Evolutionary conservation across 1,140 invertebrate genomes (phyloP).

Genomic region (Cecropterus lyciades): DNA sequence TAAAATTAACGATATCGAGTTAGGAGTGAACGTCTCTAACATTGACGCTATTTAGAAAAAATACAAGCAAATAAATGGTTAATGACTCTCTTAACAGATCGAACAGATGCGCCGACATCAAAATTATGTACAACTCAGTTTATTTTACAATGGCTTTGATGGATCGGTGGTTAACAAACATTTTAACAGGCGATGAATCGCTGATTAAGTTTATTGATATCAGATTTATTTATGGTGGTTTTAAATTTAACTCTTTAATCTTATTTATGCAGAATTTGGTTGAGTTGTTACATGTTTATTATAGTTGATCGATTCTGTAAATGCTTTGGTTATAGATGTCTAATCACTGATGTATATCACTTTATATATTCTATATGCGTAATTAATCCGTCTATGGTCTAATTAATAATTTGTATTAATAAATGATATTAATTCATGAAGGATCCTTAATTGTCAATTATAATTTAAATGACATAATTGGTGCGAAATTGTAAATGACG

Average conservation of each 20-base stretch:
- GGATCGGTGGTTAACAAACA: conserved; percentile 16
- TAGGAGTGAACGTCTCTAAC: not conserved
- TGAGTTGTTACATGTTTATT: too few species aligned
- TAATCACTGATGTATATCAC: too few species aligned
- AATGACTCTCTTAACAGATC: not conserved
- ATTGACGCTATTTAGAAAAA: not conserved
- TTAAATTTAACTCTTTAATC: not conserved
- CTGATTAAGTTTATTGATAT: conserved; percentile 4
- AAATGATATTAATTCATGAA: too few species aligned
- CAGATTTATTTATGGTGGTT: not conserved
- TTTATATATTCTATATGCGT: too few species aligned
- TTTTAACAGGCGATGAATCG: conserved; percentile 13
- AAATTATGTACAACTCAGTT: conserved; percentile 11
- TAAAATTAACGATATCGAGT: not conserved
- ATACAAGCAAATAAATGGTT: conserved; percentile 2
- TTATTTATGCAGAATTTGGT: too few species aligned
- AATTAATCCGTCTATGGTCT: too few species aligned
- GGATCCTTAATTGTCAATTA: too few species aligned
- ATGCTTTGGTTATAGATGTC: too few species aligned
- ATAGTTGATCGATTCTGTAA: too few species aligned
- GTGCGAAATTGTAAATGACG: too few species aligned
- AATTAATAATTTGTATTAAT: too few species aligned
- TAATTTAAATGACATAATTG: too few species aligned
- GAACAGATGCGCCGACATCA: conserved; percentile 5
- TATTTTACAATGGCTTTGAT: conserved; percentile 15